Percentiles rank a stretch among this genome's conserved stretches.
These are phyloP conservation scores for Andrena minutula DNA, from an alignment of 2,888 invertebrate genomes.

Conservation along the genomic window DNA sequence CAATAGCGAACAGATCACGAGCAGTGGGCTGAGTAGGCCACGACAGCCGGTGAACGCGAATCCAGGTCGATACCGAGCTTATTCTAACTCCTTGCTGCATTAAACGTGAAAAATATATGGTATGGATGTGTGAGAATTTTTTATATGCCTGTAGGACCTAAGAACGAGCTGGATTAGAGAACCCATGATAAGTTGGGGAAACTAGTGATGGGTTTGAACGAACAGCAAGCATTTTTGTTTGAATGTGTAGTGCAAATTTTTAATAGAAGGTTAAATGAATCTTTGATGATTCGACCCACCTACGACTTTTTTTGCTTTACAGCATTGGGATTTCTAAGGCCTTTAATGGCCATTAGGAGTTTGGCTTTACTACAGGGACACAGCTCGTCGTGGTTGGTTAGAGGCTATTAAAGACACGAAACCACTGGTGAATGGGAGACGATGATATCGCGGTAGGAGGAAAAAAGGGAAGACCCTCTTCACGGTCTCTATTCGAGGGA, in stretches of 20 bases:
- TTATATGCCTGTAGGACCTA: too few species aligned
- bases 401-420: background rate
- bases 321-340: background rate
- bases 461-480: slow-evolving; percentile 4
- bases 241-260: too few species aligned
- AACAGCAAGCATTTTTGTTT: too few species aligned
- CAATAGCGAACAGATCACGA: slow-evolving; percentile 50
- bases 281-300: slow-evolving; percentile 61
- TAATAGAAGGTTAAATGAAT: slow-evolving; percentile 59
- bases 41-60: slow-evolving; percentile 46
- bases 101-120: too few species aligned
- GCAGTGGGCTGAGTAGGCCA: slow-evolving; percentile 45
- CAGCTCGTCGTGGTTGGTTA: background rate
- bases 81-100: too few species aligned
- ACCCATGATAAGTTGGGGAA: too few species aligned
- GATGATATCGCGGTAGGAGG: slow-evolving; percentile 41
- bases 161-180: too few species aligned
- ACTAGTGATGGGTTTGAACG: too few species aligned
- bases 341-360: background rate
- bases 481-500: slow-evolving; percentile 35
- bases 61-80: slow-evolving; percentile 10
- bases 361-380: background rate
- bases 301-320: background rate
- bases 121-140: too few species aligned
- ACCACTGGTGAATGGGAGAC: slow-evolving; percentile 17